A percentile compares a stretch with the other conserved stretches of the same genome.
Evolutionary conservation across 2,797 vertebrate species (phyloP).

Genomic region (Spizella passerina): DNA sequence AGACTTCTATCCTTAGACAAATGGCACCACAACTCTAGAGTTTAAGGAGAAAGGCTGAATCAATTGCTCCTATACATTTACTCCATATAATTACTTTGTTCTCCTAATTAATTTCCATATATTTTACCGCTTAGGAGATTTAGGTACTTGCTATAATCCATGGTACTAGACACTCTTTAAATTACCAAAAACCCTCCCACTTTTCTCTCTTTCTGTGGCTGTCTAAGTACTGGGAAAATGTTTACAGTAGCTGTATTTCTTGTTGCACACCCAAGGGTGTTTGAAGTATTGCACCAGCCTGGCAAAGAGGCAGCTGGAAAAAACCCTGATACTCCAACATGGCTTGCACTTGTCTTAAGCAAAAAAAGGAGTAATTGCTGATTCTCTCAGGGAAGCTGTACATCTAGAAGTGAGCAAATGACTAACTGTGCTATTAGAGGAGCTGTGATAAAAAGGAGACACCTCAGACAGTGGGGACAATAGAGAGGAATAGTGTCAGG

Average conservation of each 20-base stretch:
- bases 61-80: not conserved
- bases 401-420: not conserved
- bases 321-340: fast-evolving
- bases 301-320: not conserved
- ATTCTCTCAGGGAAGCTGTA: not conserved
- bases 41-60: not conserved
- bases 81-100: not conserved
- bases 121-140: not conserved
- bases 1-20: not conserved
- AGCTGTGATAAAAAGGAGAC: not conserved
- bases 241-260: not conserved
- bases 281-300: not conserved
- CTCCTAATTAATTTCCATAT: not conserved
- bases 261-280: not conserved
- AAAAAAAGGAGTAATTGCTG: not conserved
- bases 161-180: not conserved
- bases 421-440: not conserved
- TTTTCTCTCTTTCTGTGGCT: not conserved
- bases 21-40: not conserved
- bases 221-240: not conserved
- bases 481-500: not conserved
- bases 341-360: not conserved
- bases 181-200: fast-evolving
- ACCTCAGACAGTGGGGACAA: not conserved
- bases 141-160: not conserved